A percentile compares a stretch with the other conserved stretches of the same genome.
These are phyloP conservation scores for Cerastis leucographa DNA, from an alignment of 2,888 invertebrate genomes.

Conservation along the genomic window DNA sequence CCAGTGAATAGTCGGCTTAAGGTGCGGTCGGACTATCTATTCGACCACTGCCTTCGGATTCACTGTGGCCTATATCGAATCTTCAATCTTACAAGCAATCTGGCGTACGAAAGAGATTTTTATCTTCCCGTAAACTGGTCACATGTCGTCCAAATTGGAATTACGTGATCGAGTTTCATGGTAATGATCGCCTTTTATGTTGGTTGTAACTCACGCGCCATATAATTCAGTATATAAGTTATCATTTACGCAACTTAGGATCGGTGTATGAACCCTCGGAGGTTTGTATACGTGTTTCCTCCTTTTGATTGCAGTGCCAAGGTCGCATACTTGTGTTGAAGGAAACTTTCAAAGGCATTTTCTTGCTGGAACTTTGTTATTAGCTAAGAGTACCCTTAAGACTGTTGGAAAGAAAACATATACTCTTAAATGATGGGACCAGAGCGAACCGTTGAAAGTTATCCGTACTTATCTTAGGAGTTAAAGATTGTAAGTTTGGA, in stretches of 20 bases:
- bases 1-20: conserved; percentile 48
- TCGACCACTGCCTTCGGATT: conserved; percentile 4
- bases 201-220: conserved; percentile 71
- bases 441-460: conserved; percentile 9
- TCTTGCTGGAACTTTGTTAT: conserved; percentile 25
- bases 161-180: conserved; percentile 72
- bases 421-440: background rate
- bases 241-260: conserved; percentile 51
- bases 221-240: conserved; percentile 71
- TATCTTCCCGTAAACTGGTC: conserved; percentile 70
- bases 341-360: conserved; percentile 11
- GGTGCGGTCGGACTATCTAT: conserved; percentile 11
- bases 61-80: conserved; percentile 34
- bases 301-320: conserved; percentile 31
- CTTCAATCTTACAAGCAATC: conserved; percentile 48
- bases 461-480: background rate
- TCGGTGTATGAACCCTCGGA: conserved; percentile 43
- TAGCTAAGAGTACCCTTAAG: background rate
- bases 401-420: background rate
- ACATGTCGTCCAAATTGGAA: conserved; percentile 73
- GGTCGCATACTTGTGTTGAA: conserved; percentile 2
- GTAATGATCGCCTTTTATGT: conserved; percentile 73
- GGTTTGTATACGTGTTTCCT: conserved; percentile 25
- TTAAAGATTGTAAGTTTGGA: background rate
- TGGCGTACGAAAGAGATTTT: conserved; percentile 57